Evolutionary conservation across 2,113 vertebrate species (phyloP), one percentile per base, ranked within the genome.

Genomic region (Cebidichthys violaceus): DNA sequence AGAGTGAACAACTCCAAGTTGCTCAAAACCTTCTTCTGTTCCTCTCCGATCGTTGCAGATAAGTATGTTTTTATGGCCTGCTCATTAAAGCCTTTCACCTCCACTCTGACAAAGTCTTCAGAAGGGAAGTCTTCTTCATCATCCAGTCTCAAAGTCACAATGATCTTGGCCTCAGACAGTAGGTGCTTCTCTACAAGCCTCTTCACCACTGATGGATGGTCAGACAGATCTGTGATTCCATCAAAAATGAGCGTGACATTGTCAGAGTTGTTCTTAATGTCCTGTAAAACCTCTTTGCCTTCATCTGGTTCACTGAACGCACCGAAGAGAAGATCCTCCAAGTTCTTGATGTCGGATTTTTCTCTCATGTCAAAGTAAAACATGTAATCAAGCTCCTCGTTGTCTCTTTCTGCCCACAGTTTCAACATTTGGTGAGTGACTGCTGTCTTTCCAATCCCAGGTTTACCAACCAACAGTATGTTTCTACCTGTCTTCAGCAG

Each of bases 321-420:
- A 47, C 0, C 9, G 39, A 88, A 88, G 9, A 88, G 82, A 64
- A 88, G 71, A 20, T 85, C 79, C 27, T 88, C 14, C 33, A 88
- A 22, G 27, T 0, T 9, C 1, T 1, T 55, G 10, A 64, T 22
- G n/a, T 22, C 17, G 2, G 54, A 29, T 11, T 1, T 74, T 33
- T 66, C 8, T 57, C 86, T 88, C 76, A 85, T 83, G 62, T 83
- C 83, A 85, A 88, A 80, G 76, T 88, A 85, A 83, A 88, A 83
- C 83, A 88, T 88, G 79, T 85, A 88, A n/a, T 88, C 72, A 0
- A 83, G 71, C 33, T 70, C 47, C 4, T 7, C 0, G 20, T 15
- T 9, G 15, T 83, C 64, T 73, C 47, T 61, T 74, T 70, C 57
- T 61, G 72, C 27, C 86, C 79, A 88, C 24, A 80, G 71, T 70